Base-by-base conservation (phyloP, 1,140 invertebrate genomes). In the Hormaphis cornu region DNA sequence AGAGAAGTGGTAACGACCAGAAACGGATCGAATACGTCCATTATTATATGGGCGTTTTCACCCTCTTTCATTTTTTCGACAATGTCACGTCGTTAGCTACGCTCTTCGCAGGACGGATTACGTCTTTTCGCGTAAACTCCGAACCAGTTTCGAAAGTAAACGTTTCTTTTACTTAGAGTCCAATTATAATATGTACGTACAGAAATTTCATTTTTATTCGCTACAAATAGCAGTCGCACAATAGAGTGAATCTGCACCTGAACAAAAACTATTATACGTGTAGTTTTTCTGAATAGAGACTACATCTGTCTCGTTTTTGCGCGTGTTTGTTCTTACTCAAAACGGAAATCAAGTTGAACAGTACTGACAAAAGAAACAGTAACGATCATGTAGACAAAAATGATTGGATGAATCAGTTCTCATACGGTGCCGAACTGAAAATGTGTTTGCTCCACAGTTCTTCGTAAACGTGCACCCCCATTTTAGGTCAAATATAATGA, bases 1-100 rank as follows among this genome's bases (percentile, higher is more conserved):
- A 9, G 20, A 37, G 16, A 58, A 58, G n/a, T 35, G 54, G 54
- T 40, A 58, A 58, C 54, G 54, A 58, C 14, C 54, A 33, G 54
- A 58, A 40, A 58, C 54, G 54, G 33, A 37, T 37, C 30, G 33
- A 56, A 37, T 22, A 7, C 53, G 53, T 37, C 33, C 54, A 40
- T 33, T 35, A 22, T n/a, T n/a, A n/a, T n/a, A n/a, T n/a, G 54
- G 54, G 54, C 37, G 37, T 40, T 56, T 37, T 16, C 24, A 10
- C 54, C 54, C 35, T 58, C 35, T n/a, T n/a, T n/a, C n/a, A n/a
- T n/a, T n/a, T 7, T 26, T 24, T 24, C 18, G 33, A 58, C 33
- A 22, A 58, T 40, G 54, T 58, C 54, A 40, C 54, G 20, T 40
- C 33, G 54, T 58, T 58, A 58, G 54, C n/a, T 24, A 58, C 35